Evolutionary conservation across 2,113 vertebrate genomes (phyloP), one percentile per base, ranked within the genome.

Genomic region (Kobus ellipsiprymnus): DNA sequence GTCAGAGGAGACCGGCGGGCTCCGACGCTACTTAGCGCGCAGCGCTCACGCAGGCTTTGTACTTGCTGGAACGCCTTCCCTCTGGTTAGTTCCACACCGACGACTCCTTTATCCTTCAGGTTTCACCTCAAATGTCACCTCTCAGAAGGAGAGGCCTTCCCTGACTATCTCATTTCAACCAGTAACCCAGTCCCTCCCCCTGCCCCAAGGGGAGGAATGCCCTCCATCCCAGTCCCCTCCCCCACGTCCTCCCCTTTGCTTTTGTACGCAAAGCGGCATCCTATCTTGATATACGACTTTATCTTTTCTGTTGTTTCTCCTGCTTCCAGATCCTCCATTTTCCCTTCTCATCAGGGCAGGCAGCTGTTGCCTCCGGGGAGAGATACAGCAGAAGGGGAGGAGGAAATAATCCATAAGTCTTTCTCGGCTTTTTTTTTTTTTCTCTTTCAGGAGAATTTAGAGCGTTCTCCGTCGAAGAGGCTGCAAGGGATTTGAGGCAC

Each of bases 321-420:
- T 77, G 90, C 50, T 55, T 78, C 74, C 12, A 2, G 4, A 48
- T 33, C 50, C n/a, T 27, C 1, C 13, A 59, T 2, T 33, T 74
- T 88, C 64, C 29, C 64, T 62, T 87, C 85, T 92, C 62, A 55
- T 80, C 36, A 82, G n/a, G 59, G 48, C 30, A 64, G 44, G 14
- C 74, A 96, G 48, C 87, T 83, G 52, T 30, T 71, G 50, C 71
- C 40, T 59, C 62, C 29, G 87, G 77, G 80, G 92, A 77, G 48
- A 87, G 25, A 55, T 30, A 30, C 1, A 46, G 55, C 52, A 91
- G 91, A 74, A 62, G 57, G 54, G 23, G 13, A 55, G 48, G 48
- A 57, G 90, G 83, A n/a, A 60, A 71, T 3, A 15, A 59, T 27
- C 21, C 46, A 2, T n/a, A 30, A 4, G 19, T 44, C 88, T 57